Base-by-base conservation (phyloP, 1,140 invertebrate genomes). In the Drosophila neocordata region DNA sequence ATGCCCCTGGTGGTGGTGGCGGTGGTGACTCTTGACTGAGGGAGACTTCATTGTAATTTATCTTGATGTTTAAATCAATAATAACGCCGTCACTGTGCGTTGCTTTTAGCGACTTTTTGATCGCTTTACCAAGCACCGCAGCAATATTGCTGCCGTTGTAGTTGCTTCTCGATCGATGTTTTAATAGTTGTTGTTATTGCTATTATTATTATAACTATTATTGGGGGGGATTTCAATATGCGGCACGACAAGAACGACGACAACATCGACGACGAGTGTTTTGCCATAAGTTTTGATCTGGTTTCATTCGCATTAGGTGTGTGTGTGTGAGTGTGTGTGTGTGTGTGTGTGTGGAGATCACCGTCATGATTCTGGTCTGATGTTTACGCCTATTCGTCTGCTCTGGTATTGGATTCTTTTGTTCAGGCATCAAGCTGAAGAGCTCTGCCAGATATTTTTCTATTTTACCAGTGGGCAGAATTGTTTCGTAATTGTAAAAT, bases 41-140 rank as follows among this genome's bases (percentile, higher is more conserved):
- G 61, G 68, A 78, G 70, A 68, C 67, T 60, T 61, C 79, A 73
- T 61, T 88, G 84, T 70, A 89, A 90, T 90, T 90, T 90, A 90
- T 90, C 88, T 90, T 90, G 88, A 90, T 90, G 88, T 90, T 90
- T 88, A 90, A 90, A 90, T 90, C 88, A 90, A 90, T 90, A 90
- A 90, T 79, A 90, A 90, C 79, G 73, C 83, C 88, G 89, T 90
- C 87, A 87, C 65, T 70, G 60, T 82, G 78, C 78, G 79, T 82
- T 81, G 69, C 78, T 73, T 77, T 77, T 77, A 77, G 75, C 75
- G 73, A 77, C 57, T 77, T 66, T 31, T 77, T 77, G 73, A 77
- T 77, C 68, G 68, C 73, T 76, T 68, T 66, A 75, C 73, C 73
- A 62, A 35, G 62, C 22, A 62, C 38, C 20, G 52, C 51, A 41